Evolutionary conservation across 2,797 vertebrate species (phyloP).

Genomic region (Fistularia tabacaria): DNA sequence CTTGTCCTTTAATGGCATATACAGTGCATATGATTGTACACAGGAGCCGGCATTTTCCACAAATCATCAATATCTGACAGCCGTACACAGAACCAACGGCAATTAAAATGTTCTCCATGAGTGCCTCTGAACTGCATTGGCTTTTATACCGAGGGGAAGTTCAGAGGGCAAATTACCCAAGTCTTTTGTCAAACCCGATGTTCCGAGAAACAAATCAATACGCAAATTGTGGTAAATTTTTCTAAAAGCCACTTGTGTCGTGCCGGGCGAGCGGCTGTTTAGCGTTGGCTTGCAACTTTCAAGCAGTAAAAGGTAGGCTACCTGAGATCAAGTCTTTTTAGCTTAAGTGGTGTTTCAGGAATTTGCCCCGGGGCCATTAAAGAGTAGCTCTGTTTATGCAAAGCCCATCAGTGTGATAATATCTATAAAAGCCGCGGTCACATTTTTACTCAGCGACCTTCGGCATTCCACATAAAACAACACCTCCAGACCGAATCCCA

Average conservation of each 20-base stretch:
- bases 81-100: conserved; percentile 23
- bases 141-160: conserved; percentile 14
- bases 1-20: too few species aligned
- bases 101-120: conserved; percentile 69
- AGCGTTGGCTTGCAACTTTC: too few species aligned
- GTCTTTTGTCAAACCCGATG: conserved; percentile 3
- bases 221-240: background rate
- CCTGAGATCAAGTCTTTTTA: background rate
- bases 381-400: conserved; percentile 22
- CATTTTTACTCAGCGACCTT: conserved; percentile 27
- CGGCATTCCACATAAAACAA: background rate
- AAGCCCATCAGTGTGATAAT: conserved; percentile 25
- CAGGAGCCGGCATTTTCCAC: background rate
- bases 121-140: conserved; percentile 15
- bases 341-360: conserved; percentile 4
- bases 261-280: too few species aligned
- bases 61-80: conserved; percentile 10
- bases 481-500: conserved; percentile 2
- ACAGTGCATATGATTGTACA: too few species aligned
- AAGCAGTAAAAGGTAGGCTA: too few species aligned
- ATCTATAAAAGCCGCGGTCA: conserved; percentile 19
- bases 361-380: conserved; percentile 18
- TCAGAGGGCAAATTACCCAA: conserved; percentile 16
- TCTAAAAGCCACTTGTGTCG: background rate
- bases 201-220: conserved; percentile 22